These are phyloP conservation scores for Sarcophaga variegata DNA, from an alignment of 2,888 invertebrate genomes.

Conservation along the genomic window DNA sequence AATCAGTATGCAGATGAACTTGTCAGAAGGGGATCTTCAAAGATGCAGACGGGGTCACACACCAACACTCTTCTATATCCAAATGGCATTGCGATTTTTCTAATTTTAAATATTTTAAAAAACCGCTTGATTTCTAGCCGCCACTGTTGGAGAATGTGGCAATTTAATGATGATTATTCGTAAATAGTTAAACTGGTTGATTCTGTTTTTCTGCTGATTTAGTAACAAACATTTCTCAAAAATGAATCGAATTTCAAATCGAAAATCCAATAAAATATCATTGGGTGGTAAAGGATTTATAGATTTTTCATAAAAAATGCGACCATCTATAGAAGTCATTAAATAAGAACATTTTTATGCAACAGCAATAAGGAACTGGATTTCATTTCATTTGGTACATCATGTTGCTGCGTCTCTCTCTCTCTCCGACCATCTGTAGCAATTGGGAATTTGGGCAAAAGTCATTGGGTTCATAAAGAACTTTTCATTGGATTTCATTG, in stretches of 20 bases:
- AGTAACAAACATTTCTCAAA: constrained; percentile 14
- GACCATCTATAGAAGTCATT: constrained; percentile 11
- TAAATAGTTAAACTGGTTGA: constrained; percentile 46
- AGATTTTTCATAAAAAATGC: constrained; percentile 36
- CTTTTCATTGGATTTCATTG: too few relatives aligned
- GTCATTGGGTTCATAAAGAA: too few relatives aligned
- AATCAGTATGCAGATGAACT: too few relatives aligned
- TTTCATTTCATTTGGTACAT: neutral
- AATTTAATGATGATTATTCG: neutral
- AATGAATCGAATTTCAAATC: constrained; percentile 62
- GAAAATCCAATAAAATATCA: constrained; percentile 54
- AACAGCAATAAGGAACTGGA: neutral
- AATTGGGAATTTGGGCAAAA: too few relatives aligned
- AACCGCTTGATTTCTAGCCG: neutral
- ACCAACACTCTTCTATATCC: too few relatives aligned
- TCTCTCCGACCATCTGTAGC: too few relatives aligned
- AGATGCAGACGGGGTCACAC: too few relatives aligned
- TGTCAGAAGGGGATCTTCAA: too few relatives aligned
- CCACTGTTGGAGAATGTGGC: neutral
- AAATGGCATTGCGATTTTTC: neutral
- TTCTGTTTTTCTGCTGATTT: constrained; percentile 34
- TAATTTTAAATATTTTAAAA: neutral
- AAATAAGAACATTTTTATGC: neutral
- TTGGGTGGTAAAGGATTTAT: constrained; percentile 57
- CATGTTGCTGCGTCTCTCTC: too few relatives aligned